A percentile compares a stretch with the other conserved stretches of the same genome.
These are phyloP conservation scores for Sebastes trivittatus DNA, from an alignment of 2,797 vertebrate genomes.

Conservation along the genomic window DNA sequence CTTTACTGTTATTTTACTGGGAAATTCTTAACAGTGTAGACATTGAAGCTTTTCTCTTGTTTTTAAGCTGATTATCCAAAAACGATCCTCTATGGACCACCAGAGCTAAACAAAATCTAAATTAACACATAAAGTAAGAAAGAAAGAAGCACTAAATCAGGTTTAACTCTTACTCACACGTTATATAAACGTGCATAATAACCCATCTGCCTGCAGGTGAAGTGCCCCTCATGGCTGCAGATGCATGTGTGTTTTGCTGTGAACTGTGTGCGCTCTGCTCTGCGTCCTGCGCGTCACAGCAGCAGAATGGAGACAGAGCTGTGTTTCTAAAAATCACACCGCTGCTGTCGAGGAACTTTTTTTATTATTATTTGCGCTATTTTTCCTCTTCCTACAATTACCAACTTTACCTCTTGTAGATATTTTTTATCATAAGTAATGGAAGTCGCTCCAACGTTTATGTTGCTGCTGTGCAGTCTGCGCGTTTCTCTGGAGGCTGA, in stretches of 20 bases:
- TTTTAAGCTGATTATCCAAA: not conserved
- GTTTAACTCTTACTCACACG: not conserved
- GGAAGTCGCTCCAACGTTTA: slow-evolving; percentile 53
- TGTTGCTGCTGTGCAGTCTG: slow-evolving; percentile 67
- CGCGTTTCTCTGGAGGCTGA: slow-evolving; percentile 58
- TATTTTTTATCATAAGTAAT: slow-evolving; percentile 52
- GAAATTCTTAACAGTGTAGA: not conserved
- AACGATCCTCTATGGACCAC: not conserved
- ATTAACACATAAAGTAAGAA: not conserved
- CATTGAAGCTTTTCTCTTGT: not conserved
- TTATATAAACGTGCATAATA: not conserved
- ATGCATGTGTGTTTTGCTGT: slow-evolving; percentile 27
- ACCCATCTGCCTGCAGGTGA: slow-evolving; percentile 37
- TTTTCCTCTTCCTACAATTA: not conserved
- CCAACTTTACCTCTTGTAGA: not conserved
- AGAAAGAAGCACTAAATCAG: not conserved
- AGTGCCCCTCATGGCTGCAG: slow-evolving; percentile 18
- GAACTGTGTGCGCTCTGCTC: slow-evolving; percentile 43
- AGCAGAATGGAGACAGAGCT: slow-evolving; percentile 78
- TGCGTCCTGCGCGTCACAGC: slow-evolving; percentile 65
- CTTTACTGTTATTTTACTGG: too few species aligned
- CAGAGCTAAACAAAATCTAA: not conserved
- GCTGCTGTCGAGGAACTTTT: slow-evolving; percentile 53
- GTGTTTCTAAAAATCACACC: slow-evolving; percentile 76
- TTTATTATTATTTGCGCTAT: not conserved